phyloP scores from a whole-genome alignment of 2,888 invertebrate species.

The Ischnura elegans region DNA sequence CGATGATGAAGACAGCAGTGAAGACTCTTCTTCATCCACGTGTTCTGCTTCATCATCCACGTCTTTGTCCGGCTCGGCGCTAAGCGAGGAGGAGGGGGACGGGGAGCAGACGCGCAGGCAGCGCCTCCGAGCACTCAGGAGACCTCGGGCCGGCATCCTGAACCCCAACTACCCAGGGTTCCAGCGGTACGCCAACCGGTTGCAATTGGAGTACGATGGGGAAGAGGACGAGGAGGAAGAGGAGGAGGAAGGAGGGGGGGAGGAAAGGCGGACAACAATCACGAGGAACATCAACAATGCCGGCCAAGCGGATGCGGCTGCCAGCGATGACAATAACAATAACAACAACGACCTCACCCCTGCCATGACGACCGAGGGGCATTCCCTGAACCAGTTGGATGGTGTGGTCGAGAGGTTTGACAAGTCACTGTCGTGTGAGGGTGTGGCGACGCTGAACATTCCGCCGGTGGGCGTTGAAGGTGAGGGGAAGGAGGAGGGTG shows the following conservation, averaged over 20 bases:
- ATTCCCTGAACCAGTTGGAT: slow-evolving; percentile 78
- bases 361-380: slow-evolving; percentile 71
- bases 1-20: background rate
- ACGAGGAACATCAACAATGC: slow-evolving; percentile 78
- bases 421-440: slow-evolving; percentile 80
- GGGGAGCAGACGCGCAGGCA: background rate
- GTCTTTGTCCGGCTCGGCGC: background rate
- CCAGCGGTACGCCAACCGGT: slow-evolving; percentile 88
- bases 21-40: background rate
- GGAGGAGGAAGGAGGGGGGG: slow-evolving; percentile 79
- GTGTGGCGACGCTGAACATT: slow-evolving; percentile 72
- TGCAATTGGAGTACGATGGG: slow-evolving; percentile 78
- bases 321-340: slow-evolving; percentile 76
- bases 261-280: slow-evolving; percentile 77
- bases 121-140: background rate
- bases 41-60: background rate
- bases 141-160: slow-evolving; percentile 81
- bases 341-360: slow-evolving; percentile 73
- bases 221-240: slow-evolving; percentile 79
- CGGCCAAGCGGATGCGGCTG: too few species aligned
- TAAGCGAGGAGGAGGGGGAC: background rate
- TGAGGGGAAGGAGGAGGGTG: background rate
- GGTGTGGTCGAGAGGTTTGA: slow-evolving; percentile 78
- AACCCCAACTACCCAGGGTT: slow-evolving; percentile 93
- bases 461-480: slow-evolving; percentile 5